A percentile compares a stretch with the other conserved stretches of the same genome.
These are phyloP conservation scores for Patagioenas fasciata DNA, from an alignment of 2,113 vertebrate species.

Conservation along the genomic window DNA sequence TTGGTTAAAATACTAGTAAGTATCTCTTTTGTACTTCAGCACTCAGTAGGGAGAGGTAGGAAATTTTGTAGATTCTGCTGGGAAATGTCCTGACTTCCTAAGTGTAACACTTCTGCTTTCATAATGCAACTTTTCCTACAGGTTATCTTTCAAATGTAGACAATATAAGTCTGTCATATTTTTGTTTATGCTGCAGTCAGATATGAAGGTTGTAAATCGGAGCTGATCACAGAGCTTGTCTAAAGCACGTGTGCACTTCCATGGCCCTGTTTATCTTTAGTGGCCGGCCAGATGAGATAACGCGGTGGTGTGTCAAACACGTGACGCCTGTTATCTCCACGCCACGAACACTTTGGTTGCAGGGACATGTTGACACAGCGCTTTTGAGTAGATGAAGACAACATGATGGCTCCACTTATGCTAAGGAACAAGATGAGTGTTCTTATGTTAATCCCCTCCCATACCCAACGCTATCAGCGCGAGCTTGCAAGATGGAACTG, in stretches of 20 bases:
- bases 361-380: constrained; percentile 46
- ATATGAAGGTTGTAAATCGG: neutral
- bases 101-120: neutral
- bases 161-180: neutral
- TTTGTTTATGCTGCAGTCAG: constrained; percentile 8
- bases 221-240: constrained; percentile 18
- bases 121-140: neutral
- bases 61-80: neutral
- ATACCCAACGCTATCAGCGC: neutral
- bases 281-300: constrained; percentile 52
- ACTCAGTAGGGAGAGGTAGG: rapidly evolving
- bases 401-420: constrained; percentile 49
- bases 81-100: neutral
- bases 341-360: neutral
- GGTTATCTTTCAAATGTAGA: neutral
- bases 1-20: neutral
- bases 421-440: constrained; percentile 31
- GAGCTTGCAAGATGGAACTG: neutral
- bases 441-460: neutral
- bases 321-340: neutral
- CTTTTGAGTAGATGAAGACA: constrained; percentile 45
- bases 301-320: neutral
- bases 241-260: neutral
- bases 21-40: neutral
- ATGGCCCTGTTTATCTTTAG: constrained; percentile 33